These are phyloP conservation scores for Slavum lentiscoides DNA, from an alignment of 2,888 invertebrate genomes.

Conservation along the genomic window DNA sequence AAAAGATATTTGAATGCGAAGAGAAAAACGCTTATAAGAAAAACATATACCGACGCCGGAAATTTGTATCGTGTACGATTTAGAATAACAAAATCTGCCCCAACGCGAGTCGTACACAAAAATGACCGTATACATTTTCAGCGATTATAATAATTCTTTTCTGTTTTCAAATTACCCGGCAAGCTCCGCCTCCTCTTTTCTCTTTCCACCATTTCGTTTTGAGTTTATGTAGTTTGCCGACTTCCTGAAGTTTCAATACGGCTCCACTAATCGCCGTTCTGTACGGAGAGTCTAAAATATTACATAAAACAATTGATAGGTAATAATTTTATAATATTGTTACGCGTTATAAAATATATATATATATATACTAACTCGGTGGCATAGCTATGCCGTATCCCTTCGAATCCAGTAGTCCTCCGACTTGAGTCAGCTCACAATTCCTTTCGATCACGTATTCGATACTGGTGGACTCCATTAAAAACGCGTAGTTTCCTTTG, in stretches of 20 bases:
- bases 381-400: slow-evolving; percentile 95
- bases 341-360: too few species aligned
- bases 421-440: slow-evolving; percentile 88
- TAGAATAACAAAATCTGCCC: too few species aligned
- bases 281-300: slow-evolving; percentile 80
- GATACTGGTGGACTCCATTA: slow-evolving; percentile 97
- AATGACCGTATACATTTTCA: too few species aligned
- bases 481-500: slow-evolving; percentile 88
- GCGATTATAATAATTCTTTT: background rate
- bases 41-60: too few species aligned
- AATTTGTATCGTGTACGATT: too few species aligned
- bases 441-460: slow-evolving; percentile 90
- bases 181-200: slow-evolving; percentile 79
- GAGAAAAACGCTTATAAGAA: too few species aligned
- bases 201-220: slow-evolving; percentile 97
- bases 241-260: slow-evolving; percentile 92
- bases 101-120: too few species aligned
- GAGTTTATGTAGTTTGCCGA: slow-evolving; percentile 86
- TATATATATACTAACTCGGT: slow-evolving; percentile 69
- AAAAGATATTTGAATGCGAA: too few species aligned
- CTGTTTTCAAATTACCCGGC: slow-evolving; percentile 67
- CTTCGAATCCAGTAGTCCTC: slow-evolving; percentile 89
- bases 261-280: slow-evolving; percentile 91
- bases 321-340: too few species aligned
- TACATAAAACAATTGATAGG: background rate